These are phyloP conservation scores for Chrysomela aeneicollis DNA, from an alignment of 2,888 invertebrate genomes.

Conservation along the genomic window DNA sequence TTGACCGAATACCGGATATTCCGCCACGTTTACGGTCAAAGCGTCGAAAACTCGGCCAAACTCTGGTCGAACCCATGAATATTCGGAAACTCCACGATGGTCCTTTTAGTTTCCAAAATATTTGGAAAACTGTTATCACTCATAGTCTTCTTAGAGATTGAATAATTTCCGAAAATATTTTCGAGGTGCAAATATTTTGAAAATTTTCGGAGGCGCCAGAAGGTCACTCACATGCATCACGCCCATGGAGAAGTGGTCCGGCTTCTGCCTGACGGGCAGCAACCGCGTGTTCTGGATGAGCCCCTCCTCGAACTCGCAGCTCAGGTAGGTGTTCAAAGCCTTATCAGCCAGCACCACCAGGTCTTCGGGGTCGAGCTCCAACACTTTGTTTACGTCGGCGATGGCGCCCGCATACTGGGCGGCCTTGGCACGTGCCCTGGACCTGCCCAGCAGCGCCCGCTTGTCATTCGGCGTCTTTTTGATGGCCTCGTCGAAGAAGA, in stretches of 20 bases:
- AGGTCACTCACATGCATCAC: conserved; percentile 54
- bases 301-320: conserved; percentile 58
- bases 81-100: too few relatives aligned
- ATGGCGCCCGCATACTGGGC: conserved; percentile 66
- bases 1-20: too few relatives aligned
- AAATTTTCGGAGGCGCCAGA: too few relatives aligned
- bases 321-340: conserved; percentile 55
- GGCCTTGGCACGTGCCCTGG: conserved; percentile 65
- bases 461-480: conserved; percentile 60
- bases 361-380: conserved; percentile 52
- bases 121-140: too few relatives aligned
- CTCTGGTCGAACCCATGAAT: too few relatives aligned
- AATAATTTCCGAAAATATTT: too few relatives aligned
- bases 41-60: too few relatives aligned
- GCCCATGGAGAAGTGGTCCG: conserved; percentile 58
- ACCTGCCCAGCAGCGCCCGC: conserved; percentile 65
- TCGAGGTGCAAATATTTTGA: too few relatives aligned
- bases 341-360: conserved; percentile 53
- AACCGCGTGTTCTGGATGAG: conserved; percentile 53
- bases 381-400: conserved; percentile 63
- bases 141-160: too few relatives aligned
- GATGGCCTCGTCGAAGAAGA: conserved; percentile 54
- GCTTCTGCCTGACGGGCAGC: conserved; percentile 54
- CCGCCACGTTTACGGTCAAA: too few relatives aligned
- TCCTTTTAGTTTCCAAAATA: too few relatives aligned